These are phyloP conservation scores for Drosophila prosaltans DNA, from an alignment of 1,140 invertebrate species.

Conservation along the genomic window DNA sequence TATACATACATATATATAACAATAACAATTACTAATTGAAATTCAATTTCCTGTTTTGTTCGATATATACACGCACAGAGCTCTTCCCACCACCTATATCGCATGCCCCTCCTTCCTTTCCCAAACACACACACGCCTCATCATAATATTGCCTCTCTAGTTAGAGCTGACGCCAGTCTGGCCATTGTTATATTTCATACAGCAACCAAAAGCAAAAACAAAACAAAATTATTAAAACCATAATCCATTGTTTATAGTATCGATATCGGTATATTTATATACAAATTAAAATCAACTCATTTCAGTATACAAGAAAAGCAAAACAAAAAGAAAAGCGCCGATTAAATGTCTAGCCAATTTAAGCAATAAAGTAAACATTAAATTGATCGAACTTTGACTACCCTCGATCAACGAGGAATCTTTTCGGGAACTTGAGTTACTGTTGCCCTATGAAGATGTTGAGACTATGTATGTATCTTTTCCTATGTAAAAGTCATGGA, in stretches of 20 bases:
- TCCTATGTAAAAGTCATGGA: too few species aligned
- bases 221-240: background rate
- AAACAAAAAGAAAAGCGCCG: conserved; percentile 8
- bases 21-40: conserved; percentile 11
- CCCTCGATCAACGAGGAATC: background rate
- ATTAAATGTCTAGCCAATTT: conserved; percentile 6
- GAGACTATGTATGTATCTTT: too few species aligned
- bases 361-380: background rate
- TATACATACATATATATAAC: background rate
- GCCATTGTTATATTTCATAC: conserved; percentile 14
- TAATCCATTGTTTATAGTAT: conserved; percentile 42
- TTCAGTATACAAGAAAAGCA: background rate
- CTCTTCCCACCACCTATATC: background rate
- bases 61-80: background rate
- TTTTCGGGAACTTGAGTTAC: too few species aligned
- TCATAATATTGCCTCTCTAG: background rate
- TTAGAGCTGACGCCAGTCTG: conserved; percentile 4
- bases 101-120: too few species aligned
- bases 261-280: conserved; percentile 21
- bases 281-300: conserved; percentile 42
- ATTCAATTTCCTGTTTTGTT: conserved; percentile 7
- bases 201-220: background rate
- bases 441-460: too few species aligned
- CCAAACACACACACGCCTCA: too few species aligned
- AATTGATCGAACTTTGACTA: background rate